Base-by-base conservation (phyloP, 2,797 vertebrate species). In the Rhinogobio ventralis region DNA sequence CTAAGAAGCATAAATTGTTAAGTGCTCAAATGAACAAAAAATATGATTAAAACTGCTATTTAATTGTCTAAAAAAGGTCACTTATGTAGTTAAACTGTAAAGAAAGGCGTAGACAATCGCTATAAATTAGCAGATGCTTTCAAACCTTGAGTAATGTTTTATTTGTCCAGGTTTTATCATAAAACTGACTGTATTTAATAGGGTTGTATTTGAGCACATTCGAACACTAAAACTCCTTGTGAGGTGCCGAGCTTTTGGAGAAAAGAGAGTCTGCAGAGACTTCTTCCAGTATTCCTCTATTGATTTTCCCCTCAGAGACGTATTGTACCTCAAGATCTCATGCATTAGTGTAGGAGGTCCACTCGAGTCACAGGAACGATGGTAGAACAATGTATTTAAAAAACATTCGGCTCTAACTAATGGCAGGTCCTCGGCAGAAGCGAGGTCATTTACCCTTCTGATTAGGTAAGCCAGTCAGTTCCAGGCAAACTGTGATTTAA, bases 401-500 rank as follows among this genome's bases (percentile, higher is more conserved):
- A 90, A 93, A 90, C 92, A 93, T 93, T 94, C 93, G 78, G 64
- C 86, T 89, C 81, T 82, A 89, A 87, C 92, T 93, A 94, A 95
- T 94, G 92, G 92, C 79, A 88, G 87, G 90, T 88, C 93, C 92
- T 87, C 92, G 92, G 95, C 92, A 89, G 89, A 93, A 91, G 91
- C 89, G 90, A 90, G 94, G 92, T 95, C 93, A 94, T 97, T 96
- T 93, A 95, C 89, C 93, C 94, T 91, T 86, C 91, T 89, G 94
- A 87, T 93, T 94, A 95, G 93, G 92, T 93, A 86, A 69, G 74
- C 90, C 77, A 94, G 93, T 93, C 92, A 87, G 87, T 93, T 88
- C 94, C 93, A 94, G 91, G 94, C 94, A 92, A 92, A 90, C 91
- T 91, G 91, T 93, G 89, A 96, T 95, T 96, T 94, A 91, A 96